These are phyloP conservation scores for Tribolium freemani DNA, from an alignment of 2,888 invertebrate species.

Conservation along the genomic window DNA sequence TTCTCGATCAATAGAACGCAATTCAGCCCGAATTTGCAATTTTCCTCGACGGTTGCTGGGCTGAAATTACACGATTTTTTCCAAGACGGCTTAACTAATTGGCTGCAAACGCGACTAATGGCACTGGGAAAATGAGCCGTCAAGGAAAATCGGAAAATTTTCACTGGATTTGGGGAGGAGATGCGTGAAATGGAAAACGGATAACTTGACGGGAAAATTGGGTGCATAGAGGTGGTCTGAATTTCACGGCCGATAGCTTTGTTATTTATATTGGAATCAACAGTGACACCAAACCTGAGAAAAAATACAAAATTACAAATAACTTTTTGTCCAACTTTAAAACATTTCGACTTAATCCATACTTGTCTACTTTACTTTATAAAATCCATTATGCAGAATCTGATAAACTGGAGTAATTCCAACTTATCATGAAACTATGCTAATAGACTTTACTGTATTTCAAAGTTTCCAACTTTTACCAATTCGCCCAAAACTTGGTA, in stretches of 20 bases:
- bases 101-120: constrained; percentile 9
- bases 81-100: constrained; percentile 21
- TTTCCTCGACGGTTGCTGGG: constrained; percentile 45
- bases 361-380: background rate
- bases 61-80: constrained; percentile 25
- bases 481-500: background rate
- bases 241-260: too few species aligned
- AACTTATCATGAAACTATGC: background rate
- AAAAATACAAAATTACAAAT: too few species aligned
- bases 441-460: background rate
- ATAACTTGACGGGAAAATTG: too few species aligned
- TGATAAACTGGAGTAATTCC: background rate
- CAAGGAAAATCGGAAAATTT: background rate
- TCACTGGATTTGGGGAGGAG: too few species aligned
- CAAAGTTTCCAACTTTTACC: background rate
- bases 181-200: too few species aligned
- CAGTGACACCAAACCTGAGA: too few species aligned
- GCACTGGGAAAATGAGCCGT: constrained; percentile 10
- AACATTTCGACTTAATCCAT: background rate
- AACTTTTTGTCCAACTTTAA: background rate
- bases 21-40: constrained; percentile 59
- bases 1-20: constrained; percentile 54
- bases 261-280: too few species aligned
- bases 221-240: too few species aligned
- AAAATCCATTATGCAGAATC: constrained; percentile 2